phyloP scores from a whole-genome alignment of 2,797 vertebrate species.

The Discoglossus pictus region DNA sequence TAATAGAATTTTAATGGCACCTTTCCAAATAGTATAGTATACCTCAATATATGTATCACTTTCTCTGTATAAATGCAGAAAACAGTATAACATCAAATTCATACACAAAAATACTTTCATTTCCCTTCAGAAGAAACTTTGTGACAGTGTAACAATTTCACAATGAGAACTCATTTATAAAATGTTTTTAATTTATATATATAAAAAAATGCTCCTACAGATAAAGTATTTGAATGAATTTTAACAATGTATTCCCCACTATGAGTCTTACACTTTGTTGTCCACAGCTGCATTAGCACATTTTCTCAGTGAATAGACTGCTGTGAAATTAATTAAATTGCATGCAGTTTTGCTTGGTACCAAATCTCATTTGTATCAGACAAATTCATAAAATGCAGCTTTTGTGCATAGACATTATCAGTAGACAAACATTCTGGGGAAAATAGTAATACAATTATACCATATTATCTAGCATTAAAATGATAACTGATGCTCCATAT shows the following conservation, averaged over 20 bases:
- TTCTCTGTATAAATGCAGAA: too few relatives aligned
- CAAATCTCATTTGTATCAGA: conserved; percentile 11
- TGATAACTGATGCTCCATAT: too few relatives aligned
- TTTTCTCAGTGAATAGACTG: conserved; percentile 32
- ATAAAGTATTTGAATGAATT: conserved; percentile 40
- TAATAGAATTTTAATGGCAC: too few relatives aligned
- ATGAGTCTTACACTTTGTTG: conserved; percentile 24
- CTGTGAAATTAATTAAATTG: conserved; percentile 45
- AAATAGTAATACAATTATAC: too few relatives aligned
- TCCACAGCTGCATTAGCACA: conserved; percentile 34
- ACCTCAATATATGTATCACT: too few relatives aligned
- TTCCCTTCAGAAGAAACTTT: too few relatives aligned
- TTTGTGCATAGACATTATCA: conserved; percentile 20
- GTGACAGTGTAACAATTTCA: too few relatives aligned
- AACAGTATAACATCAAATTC: too few relatives aligned
- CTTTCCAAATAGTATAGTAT: too few relatives aligned
- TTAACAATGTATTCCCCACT: conserved; percentile 26
- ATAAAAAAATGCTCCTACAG: conserved; percentile 36
- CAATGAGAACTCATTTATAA: conserved; percentile 7
- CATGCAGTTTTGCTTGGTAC: conserved; percentile 24
- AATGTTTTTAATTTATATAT: conserved; percentile 32
- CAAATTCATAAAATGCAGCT: conserved; percentile 7
- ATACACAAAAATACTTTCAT: too few relatives aligned
- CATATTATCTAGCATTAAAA: too few relatives aligned
- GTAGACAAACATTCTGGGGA: too few relatives aligned